phyloP scores from a whole-genome alignment of 1,140 invertebrate species.

The Scaptodrosophila lebanonensis region DNA sequence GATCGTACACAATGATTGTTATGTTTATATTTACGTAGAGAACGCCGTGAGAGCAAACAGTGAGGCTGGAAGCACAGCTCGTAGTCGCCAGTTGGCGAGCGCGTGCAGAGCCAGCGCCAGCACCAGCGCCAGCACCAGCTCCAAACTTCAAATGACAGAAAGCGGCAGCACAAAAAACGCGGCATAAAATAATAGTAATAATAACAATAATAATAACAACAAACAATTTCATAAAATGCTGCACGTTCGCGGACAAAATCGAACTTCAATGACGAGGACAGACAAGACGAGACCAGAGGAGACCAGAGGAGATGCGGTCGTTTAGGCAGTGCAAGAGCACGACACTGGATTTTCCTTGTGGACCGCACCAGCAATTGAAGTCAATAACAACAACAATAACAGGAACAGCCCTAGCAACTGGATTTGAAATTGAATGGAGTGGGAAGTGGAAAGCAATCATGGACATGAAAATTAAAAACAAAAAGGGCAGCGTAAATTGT shows the following conservation, averaged over 20 bases:
- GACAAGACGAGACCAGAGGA: constrained; percentile 5
- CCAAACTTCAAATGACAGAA: constrained; percentile 61
- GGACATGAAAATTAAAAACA: no score
- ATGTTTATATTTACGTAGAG: constrained; percentile 67
- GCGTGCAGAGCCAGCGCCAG: background rate
- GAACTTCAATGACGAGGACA: constrained; percentile 32
- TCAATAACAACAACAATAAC: constrained; percentile 65
- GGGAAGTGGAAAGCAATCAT: no score
- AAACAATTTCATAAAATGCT: constrained; percentile 69
- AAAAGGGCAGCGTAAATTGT: no score
- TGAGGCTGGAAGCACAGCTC: background rate
- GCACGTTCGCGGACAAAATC: constrained; percentile 54
- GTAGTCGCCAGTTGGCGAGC: no score
- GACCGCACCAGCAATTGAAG: no score
- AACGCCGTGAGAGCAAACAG: constrained; percentile 46
- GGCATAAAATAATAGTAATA: constrained; percentile 61
- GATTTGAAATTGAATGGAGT: no score
- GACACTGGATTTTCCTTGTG: no score
- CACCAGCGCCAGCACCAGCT: constrained; percentile 26
- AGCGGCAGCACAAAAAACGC: constrained; percentile 6
- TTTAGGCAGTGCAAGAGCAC: no score
- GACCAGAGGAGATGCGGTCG: no score
- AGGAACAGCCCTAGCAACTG: no score
- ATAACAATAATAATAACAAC: constrained; percentile 68
- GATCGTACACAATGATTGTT: constrained; percentile 56